Evolutionary conservation across 2,888 invertebrate genomes (phyloP).

Genomic region (Diarsia dahlii): DNA sequence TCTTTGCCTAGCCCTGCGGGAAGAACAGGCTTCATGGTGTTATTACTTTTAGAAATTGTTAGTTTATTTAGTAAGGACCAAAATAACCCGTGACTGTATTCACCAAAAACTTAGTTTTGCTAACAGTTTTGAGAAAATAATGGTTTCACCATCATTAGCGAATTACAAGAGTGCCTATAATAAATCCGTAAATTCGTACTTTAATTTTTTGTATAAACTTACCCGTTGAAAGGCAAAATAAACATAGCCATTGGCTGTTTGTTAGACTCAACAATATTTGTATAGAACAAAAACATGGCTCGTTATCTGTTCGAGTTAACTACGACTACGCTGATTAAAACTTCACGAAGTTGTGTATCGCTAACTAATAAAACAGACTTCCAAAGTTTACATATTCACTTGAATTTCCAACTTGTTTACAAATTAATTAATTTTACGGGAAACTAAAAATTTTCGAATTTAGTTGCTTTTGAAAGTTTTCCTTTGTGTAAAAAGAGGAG

Average conservation of each 20-base stretch:
- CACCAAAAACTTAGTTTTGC: slow-evolving; percentile 9
- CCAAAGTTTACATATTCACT: slow-evolving; percentile 51
- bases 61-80: background rate
- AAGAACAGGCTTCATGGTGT: background rate
- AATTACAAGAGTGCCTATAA: background rate
- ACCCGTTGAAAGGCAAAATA: slow-evolving; percentile 23
- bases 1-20: background rate
- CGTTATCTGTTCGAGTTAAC: slow-evolving; percentile 52
- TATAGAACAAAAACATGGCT: slow-evolving; percentile 34
- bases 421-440: slow-evolving; percentile 55
- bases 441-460: slow-evolving; percentile 43
- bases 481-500: slow-evolving; percentile 39
- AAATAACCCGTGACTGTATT: background rate
- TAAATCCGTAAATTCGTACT: background rate
- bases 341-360: slow-evolving; percentile 46
- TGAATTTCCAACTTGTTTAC: slow-evolving; percentile 45
- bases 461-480: slow-evolving; percentile 33
- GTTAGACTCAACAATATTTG: slow-evolving; percentile 34
- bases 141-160: slow-evolving; percentile 18
- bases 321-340: slow-evolving; percentile 54
- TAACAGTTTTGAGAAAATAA: slow-evolving; percentile 1
- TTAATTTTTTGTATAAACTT: slow-evolving; percentile 26
- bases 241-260: slow-evolving; percentile 30
- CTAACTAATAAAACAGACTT: slow-evolving; percentile 55
- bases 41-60: background rate